phyloP scores from a whole-genome alignment of 2,113 vertebrate genomes.

The Dryoscopus gambensis region DNA sequence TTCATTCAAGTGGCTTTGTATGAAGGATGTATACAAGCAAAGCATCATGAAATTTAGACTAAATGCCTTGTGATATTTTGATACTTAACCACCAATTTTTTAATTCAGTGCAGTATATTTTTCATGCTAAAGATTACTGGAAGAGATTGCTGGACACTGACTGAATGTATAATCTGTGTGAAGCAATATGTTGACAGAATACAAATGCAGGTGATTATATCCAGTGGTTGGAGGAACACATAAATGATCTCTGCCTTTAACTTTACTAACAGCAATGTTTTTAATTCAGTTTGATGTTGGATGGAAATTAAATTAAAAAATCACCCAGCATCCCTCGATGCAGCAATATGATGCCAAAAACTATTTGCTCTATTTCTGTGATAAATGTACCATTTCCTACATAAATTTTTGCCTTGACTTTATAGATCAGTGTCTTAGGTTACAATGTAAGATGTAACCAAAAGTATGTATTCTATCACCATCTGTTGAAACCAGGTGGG shows the following conservation, averaged over 20 bases:
- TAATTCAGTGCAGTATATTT: not conserved
- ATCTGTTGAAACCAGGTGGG: too few species aligned
- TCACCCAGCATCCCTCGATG: not conserved
- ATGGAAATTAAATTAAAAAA: not conserved
- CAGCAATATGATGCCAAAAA: not conserved
- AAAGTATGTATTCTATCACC: too few species aligned
- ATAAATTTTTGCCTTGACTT: not conserved
- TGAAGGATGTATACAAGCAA: not conserved
- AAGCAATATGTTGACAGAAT: not conserved
- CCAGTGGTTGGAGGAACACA: not conserved
- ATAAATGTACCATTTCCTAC: not conserved
- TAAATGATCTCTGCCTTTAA: not conserved
- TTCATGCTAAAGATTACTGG: not conserved
- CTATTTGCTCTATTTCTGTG: not conserved
- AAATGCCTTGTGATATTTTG: not conserved
- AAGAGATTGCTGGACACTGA: not conserved
- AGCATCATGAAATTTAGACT: not conserved
- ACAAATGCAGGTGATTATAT: not conserved
- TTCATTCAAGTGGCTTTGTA: not conserved
- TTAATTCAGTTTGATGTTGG: not conserved
- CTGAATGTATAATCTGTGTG: conserved; percentile 27
- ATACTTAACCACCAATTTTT: not conserved
- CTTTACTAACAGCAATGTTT: not conserved
- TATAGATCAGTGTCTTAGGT: not conserved
- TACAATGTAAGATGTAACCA: too few species aligned